phyloP scores from a whole-genome alignment of 2,888 invertebrate genomes.

The Andrena camellia region DNA sequence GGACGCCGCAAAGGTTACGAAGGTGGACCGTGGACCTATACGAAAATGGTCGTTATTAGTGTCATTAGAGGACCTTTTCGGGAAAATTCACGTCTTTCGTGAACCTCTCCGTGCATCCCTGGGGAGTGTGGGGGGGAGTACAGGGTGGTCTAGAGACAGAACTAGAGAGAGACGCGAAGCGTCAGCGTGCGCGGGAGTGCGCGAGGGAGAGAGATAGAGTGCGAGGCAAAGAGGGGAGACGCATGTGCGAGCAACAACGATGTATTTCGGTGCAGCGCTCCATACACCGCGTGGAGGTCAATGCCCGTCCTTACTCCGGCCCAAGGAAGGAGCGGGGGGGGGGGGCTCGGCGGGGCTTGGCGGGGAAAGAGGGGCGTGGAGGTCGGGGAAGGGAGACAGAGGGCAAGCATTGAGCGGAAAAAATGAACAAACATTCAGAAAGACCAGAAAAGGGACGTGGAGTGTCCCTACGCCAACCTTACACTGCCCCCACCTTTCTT shows the following conservation, averaged over 20 bases:
- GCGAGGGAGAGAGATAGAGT: slow-evolving; percentile 46
- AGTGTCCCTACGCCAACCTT: slow-evolving; percentile 26
- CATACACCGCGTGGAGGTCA: slow-evolving; percentile 84
- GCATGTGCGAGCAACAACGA: slow-evolving; percentile 83
- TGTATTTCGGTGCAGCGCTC: slow-evolving; percentile 83
- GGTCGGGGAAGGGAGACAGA: slow-evolving; percentile 64
- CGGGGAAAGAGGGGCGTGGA: slow-evolving; percentile 55
- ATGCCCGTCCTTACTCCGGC: slow-evolving; percentile 85
- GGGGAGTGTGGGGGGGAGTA: slow-evolving; percentile 32
- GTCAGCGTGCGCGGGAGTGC: slow-evolving; percentile 3
- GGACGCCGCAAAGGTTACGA: no score
- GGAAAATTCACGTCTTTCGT: slow-evolving; percentile 71
- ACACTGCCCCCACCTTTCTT: slow-evolving; percentile 1
- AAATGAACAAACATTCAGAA: slow-evolving; percentile 74
- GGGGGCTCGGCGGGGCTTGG: slow-evolving; percentile 59
- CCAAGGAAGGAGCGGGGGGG: slow-evolving; percentile 80
- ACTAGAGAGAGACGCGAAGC: slow-evolving; percentile 2
- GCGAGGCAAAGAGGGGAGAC: slow-evolving; percentile 68
- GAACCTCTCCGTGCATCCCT: slow-evolving; percentile 62
- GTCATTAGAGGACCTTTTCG: slow-evolving; percentile 65
- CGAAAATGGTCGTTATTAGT: background rate
- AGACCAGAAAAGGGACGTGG: slow-evolving; percentile 58
- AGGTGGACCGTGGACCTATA: background rate
- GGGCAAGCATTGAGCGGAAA: slow-evolving; percentile 71
- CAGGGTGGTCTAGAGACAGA: slow-evolving; percentile 31